These are phyloP conservation scores for Battus philenor DNA, from an alignment of 1,140 invertebrate species.

Conservation along the genomic window DNA sequence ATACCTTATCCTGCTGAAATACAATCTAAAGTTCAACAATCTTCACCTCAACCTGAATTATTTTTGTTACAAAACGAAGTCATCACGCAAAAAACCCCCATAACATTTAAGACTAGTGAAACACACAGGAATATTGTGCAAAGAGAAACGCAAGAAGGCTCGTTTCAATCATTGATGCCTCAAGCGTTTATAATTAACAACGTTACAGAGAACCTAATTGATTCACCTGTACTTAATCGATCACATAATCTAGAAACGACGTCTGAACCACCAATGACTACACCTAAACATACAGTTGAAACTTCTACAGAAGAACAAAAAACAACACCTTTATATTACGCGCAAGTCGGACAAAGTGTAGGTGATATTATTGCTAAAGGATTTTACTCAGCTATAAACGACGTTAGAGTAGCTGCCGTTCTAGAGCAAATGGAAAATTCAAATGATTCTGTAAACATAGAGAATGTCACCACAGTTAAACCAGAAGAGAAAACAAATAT, in stretches of 20 bases:
- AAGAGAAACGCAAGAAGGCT: constrained; percentile 50
- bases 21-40: constrained; percentile 47
- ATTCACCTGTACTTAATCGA: constrained; percentile 29
- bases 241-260: constrained; percentile 28
- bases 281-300: constrained; percentile 40
- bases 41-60: constrained; percentile 31
- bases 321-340: constrained; percentile 54
- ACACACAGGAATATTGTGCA: constrained; percentile 44
- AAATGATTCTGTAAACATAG: constrained; percentile 22
- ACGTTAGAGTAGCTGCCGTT: constrained; percentile 50
- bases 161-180: constrained; percentile 41
- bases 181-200: constrained; percentile 44
- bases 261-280: constrained; percentile 32
- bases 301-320: constrained; percentile 35
- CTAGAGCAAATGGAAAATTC: constrained; percentile 35
- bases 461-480: constrained; percentile 32
- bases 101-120: constrained; percentile 32
- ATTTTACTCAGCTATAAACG: constrained; percentile 57
- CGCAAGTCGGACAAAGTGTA: constrained; percentile 52
- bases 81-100: constrained; percentile 62
- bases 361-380: constrained; percentile 48
- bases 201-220: constrained; percentile 37
- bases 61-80: constrained; percentile 50
- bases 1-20: constrained; percentile 47
- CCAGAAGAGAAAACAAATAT: constrained; percentile 37